A percentile compares a stretch with the other conserved stretches of the same genome.
phyloP scores from a whole-genome alignment of 1,140 invertebrate species.

The Aricia agestis region DNA sequence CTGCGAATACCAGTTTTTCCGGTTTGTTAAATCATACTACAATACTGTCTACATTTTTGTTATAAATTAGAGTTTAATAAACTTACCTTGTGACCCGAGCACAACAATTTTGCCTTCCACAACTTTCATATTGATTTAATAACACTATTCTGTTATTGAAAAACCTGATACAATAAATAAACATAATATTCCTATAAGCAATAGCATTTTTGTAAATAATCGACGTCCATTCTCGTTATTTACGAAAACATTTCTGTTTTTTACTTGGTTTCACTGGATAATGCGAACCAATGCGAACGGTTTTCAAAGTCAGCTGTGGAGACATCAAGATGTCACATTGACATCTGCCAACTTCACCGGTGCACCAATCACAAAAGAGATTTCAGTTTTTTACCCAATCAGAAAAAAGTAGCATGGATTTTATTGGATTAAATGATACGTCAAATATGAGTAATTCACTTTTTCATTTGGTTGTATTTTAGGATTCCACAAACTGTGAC shows the following conservation, averaged over 20 bases:
- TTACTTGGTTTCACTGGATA: too few relatives aligned
- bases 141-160: conserved; percentile 29
- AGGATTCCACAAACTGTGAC: too few relatives aligned
- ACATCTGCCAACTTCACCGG: neutral
- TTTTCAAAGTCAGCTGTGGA: conserved; percentile 7
- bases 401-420: neutral
- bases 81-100: conserved; percentile 86
- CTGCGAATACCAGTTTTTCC: neutral
- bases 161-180: neutral
- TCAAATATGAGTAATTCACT: neutral
- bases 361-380: neutral
- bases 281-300: too few relatives aligned
- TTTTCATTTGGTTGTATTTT: neutral
- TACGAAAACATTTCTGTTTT: conserved; percentile 20
- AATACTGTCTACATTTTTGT: conserved; percentile 10
- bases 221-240: conserved; percentile 22
- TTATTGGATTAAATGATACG: neutral
- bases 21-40: neutral
- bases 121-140: conserved; percentile 78
- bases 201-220: conserved; percentile 17
- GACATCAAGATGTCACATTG: neutral
- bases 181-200: neutral
- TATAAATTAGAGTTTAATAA: neutral
- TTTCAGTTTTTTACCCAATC: neutral
- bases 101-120: conserved; percentile 90